These are phyloP conservation scores for Lasaia peninsularis DNA, from an alignment of 1,140 invertebrate genomes.

Conservation along the genomic window DNA sequence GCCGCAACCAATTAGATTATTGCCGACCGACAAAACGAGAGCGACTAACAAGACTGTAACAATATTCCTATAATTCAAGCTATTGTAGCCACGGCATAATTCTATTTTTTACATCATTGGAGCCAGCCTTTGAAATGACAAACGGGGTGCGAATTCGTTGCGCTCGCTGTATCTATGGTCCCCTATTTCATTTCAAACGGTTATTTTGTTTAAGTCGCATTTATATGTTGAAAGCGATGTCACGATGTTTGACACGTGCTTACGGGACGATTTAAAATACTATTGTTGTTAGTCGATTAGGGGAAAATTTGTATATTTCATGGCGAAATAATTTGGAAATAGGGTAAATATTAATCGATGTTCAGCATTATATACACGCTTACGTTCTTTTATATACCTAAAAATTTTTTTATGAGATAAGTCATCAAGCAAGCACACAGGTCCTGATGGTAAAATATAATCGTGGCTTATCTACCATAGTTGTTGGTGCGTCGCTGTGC, in stretches of 20 bases:
- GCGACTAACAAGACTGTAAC: constrained; percentile 41
- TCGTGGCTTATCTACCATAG: too few relatives aligned
- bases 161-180: constrained; percentile 35
- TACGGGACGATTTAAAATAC: constrained; percentile 62
- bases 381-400: too few relatives aligned
- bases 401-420: too few relatives aligned
- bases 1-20: constrained; percentile 1
- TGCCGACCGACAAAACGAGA: constrained; percentile 19
- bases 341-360: too few relatives aligned
- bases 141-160: constrained; percentile 41
- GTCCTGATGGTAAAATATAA: too few relatives aligned
- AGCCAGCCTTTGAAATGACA: constrained; percentile 28
- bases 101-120: constrained; percentile 60
- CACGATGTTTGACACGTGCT: constrained; percentile 66
- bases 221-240: constrained; percentile 56
- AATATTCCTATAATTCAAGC: constrained; percentile 54
- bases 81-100: constrained; percentile 49
- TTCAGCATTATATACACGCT: too few relatives aligned
- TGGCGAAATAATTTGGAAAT: not conserved
- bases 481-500: too few relatives aligned
- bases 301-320: constrained; percentile 32
- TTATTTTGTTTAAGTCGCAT: constrained; percentile 52
- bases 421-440: too few relatives aligned
- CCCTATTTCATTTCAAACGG: constrained; percentile 46
- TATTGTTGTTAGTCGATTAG: constrained; percentile 56